Evolutionary conservation across 2,888 invertebrate genomes (phyloP).

Genomic region (Rambutsinella grinnellia): DNA sequence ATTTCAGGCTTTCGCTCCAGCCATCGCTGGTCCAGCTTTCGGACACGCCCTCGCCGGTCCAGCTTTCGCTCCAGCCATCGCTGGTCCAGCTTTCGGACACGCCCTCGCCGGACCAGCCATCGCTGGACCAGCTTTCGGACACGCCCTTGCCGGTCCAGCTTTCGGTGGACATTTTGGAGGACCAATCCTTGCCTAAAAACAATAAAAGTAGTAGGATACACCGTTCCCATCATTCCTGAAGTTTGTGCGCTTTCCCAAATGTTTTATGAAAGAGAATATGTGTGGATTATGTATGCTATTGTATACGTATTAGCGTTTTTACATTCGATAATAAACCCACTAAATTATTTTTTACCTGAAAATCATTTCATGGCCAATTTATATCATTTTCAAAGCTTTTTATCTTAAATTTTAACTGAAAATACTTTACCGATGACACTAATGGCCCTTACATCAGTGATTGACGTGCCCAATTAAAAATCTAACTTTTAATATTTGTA

Average conservation of each 20-base stretch:
- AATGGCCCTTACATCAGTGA: too few species aligned
- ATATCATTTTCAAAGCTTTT: background rate
- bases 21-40: constrained; percentile 1
- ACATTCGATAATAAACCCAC: constrained; percentile 5
- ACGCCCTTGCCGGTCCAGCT: background rate
- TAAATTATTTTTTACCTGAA: constrained; percentile 3
- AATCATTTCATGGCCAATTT: background rate
- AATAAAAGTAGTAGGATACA: background rate
- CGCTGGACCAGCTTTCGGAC: background rate
- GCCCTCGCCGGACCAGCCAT: constrained; percentile 8
- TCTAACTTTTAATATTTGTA: too few species aligned
- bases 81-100: constrained; percentile 9
- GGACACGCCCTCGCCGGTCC: constrained; percentile 1
- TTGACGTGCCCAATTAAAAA: too few species aligned
- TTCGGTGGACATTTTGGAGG: background rate
- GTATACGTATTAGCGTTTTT: constrained; percentile 2
- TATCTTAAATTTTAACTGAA: too few species aligned
- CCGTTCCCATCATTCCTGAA: background rate
- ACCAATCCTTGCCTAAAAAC: background rate
- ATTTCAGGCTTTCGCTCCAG: constrained; percentile 1
- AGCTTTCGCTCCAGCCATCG: background rate
- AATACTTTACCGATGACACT: too few species aligned
- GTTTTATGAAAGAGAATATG: background rate
- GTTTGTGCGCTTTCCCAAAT: background rate
- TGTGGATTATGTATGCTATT: background rate